A percentile compares a stretch with the other conserved stretches of the same genome.
phyloP scores from a whole-genome alignment of 2,888 invertebrate species.

The Dasysyrphus albostriatus region DNA sequence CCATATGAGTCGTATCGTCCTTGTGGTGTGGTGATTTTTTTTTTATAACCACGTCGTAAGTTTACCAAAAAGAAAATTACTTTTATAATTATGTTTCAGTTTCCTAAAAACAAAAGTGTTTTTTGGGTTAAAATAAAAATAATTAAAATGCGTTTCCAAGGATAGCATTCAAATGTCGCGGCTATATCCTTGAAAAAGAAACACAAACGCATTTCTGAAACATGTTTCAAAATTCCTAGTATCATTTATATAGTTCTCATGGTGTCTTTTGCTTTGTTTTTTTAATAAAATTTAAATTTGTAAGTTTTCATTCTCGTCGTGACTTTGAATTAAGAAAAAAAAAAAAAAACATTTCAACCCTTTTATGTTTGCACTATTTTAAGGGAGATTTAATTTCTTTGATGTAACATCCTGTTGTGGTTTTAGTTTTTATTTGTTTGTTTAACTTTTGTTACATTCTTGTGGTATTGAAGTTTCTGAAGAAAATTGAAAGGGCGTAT shows the following conservation, averaged over 20 bases:
- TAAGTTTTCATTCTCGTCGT: background rate
- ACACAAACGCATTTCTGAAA: background rate
- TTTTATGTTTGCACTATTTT: slow-evolving; percentile 4
- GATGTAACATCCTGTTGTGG: slow-evolving; percentile 34
- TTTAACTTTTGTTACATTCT: slow-evolving; percentile 1
- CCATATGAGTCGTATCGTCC: slow-evolving; percentile 8
- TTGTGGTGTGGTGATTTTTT: background rate
- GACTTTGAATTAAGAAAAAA: background rate
- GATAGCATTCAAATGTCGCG: background rate
- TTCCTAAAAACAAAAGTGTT: background rate
- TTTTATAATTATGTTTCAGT: slow-evolving; percentile 32
- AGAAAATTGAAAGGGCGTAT: background rate
- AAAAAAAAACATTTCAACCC: too few species aligned
- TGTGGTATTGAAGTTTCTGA: slow-evolving; percentile 12
- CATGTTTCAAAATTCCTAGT: background rate
- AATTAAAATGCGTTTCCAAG: slow-evolving; percentile 12
- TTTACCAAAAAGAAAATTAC: slow-evolving; percentile 32
- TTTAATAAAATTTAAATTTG: background rate
- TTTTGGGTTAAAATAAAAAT: slow-evolving; percentile 28
- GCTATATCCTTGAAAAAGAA: background rate
- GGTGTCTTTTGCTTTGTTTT: background rate
- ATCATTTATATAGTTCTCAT: background rate
- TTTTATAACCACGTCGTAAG: background rate
- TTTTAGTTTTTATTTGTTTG: too few species aligned
- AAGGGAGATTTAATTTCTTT: slow-evolving; percentile 23